Evolutionary conservation across 2,797 vertebrate genomes (phyloP), one percentile per base, ranked within the genome.

Genomic region (Denticeps clupeoides): DNA sequence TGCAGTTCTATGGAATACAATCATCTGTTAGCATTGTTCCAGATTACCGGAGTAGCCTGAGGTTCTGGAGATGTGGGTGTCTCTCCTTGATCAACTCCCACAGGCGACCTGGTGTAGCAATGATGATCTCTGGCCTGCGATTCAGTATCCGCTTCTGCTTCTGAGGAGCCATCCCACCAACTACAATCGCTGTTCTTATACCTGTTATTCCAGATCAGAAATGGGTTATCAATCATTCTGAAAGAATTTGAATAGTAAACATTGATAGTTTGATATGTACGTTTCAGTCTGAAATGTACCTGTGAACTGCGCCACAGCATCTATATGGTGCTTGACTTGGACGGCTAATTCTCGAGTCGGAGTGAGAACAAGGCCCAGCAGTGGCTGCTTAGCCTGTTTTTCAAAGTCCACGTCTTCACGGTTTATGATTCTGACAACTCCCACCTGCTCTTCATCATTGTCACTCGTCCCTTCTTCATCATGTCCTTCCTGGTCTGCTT

Each of bases 321-420:
- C 94, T n/a, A 98, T 84, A 56, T 98, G 93, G 59, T 98, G 89
- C 47, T 92, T 98, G 54, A 99, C 91, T 76, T 97, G 94, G 26
- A 98, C 81, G 3, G 95, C 95, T 51, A 99, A 81, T 75, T 99
- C 94, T 65, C 93, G 87, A 27, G 94, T 98, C 26, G 95, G 95
- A 16, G 90, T 88, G 55, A 99, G 86, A 44, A 98, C 84, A 48
- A 99, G 79, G 1, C 91, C 94, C 3, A 97, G 84, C 49, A 97
- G 78, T 47, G 91, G 91, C 2, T 47, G 77, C 51, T 52, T 72
- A 25, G n/a, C n/a, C n/a, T n/a, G n/a, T n/a, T 2, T 15, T 16
- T n/a, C n/a, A 32, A 12, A 13, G 13, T 35, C 32, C 15, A 13
- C 31, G 6, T 13, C 35, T 4, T 49, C 35, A 1, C 55, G 63